Evolutionary conservation across 1,140 invertebrate species (phyloP), one percentile per base, ranked within the genome.

Genomic region (Heliothis virescens): DNA sequence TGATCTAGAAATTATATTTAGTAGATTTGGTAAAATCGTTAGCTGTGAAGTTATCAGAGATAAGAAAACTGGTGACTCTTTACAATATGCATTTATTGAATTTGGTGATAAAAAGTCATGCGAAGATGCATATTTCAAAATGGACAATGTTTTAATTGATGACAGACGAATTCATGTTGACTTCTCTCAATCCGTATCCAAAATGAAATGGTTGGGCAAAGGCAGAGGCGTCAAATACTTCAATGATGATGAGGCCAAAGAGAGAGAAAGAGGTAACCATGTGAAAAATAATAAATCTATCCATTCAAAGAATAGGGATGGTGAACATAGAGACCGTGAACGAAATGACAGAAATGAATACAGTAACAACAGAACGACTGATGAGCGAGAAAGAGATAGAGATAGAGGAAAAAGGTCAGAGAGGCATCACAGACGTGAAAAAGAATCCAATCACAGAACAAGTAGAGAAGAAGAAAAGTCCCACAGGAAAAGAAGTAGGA

Each of bases 91-190:
- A 3, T 99, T 99, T 91, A 98, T 99, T 84, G 99, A 99, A 94
- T 99, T 99, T 96, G 98, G 98, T 80, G 97, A 99, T 82, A 96
- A 97, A 85, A 97, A 99, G 91, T 97, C 99, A 11, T 99, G 99
- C 95, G 99, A 99, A 95, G 97, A 98, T 84, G 99, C 99, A 3
- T 99, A 99, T 95, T 99, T 99, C 86, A 99, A 99, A 96, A 99
- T 99, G 99, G 99, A 99, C 89, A 99, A 99, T 95, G 99, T 99
- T 0, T 95, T 99, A 0, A 99, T 99, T 86, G 99, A 99, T 95
- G 99, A 99, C 91, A 95, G 99, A 62, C 95, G 99, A 86, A 99
- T 99, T 85, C 99, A 99, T 94, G 99, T 99, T 2, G 99, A 99
- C 94, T 99, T 99, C 95, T 99, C 98, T 85, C 99, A 99, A 90